Conservation (phyloP, 92 coral and sea anemone genomes). For the Pocillopora meandrina region DNA sequence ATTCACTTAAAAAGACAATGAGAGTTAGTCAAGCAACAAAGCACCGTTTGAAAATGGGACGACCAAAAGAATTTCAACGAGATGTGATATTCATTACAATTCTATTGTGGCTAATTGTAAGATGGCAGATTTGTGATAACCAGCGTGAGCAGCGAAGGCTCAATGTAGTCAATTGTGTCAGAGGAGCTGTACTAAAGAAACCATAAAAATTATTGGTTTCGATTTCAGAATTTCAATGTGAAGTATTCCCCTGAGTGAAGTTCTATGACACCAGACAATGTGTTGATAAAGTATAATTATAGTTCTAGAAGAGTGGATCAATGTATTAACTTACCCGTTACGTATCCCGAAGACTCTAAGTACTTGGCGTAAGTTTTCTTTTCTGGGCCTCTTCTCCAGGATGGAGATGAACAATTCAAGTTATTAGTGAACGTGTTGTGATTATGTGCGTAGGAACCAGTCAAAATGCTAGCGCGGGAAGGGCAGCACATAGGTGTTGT, state of each 20-base stretch:
- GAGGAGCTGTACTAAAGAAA: too few relatives aligned
- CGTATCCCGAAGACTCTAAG: slow-evolving; percentile 77
- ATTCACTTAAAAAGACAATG: slow-evolving; percentile 16
- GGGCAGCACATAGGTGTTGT: slow-evolving; percentile 98
- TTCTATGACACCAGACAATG: neutral
- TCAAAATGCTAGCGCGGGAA: slow-evolving; percentile 89
- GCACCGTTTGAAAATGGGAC: neutral
- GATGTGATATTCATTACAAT: neutral
- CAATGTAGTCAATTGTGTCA: neutral
- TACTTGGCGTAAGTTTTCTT: slow-evolving; percentile 76
- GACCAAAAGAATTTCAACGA: slow-evolving; percentile 18
- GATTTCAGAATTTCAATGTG: neutral
- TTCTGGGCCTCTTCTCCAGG: slow-evolving; percentile 97
- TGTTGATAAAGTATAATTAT: neutral
- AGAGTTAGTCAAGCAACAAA: slow-evolving; percentile 7
- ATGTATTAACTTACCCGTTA: slow-evolving; percentile 70
- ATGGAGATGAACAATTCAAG: slow-evolving; percentile 85
- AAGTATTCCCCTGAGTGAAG: neutral
- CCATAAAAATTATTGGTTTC: neutral
- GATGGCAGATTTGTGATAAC: neutral
- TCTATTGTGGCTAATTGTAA: neutral
- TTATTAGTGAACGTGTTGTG: slow-evolving; percentile 90
- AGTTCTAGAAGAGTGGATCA: neutral
- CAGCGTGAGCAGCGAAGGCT: neutral
- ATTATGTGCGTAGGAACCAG: slow-evolving; percentile 95